Percentiles rank a stretch among this genome's conserved stretches.
Evolutionary conservation across 1,140 invertebrate species (phyloP).

Genomic region (Lasioglossum baleicum): DNA sequence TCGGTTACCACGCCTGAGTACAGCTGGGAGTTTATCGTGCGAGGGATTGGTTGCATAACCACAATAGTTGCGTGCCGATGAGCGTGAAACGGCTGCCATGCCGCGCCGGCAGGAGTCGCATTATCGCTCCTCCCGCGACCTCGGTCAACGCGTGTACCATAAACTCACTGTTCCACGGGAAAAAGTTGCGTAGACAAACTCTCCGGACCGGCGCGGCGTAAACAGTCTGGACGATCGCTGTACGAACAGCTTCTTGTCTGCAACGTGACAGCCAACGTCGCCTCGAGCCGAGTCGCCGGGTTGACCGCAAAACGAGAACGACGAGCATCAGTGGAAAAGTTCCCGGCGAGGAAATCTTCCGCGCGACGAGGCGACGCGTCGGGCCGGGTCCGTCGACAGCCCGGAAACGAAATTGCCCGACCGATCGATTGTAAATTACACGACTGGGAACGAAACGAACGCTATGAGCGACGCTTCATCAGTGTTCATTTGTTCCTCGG

Average conservation of each 20-base stretch:
- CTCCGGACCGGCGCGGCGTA: neutral
- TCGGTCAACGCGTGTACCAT: neutral
- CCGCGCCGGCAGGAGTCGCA: no score
- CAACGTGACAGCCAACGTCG: no score
- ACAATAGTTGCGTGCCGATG: neutral
- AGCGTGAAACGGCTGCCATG: neutral
- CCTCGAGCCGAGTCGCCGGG: neutral
- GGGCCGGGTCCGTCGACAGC: neutral
- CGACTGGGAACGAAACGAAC: no score
- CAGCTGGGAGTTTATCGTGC: slow-evolving; percentile 2
- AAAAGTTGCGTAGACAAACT: neutral
- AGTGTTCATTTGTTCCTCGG: no score
- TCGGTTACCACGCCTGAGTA: neutral
- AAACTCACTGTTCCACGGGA: neutral
- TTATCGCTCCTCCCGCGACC: slow-evolving; percentile 12
- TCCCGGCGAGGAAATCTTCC: slow-evolving; percentile 18
- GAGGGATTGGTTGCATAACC: neutral
- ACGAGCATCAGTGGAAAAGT: neutral
- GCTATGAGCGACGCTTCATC: no score
- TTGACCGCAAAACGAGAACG: neutral
- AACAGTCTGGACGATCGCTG: neutral
- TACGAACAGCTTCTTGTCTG: no score
- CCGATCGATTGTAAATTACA: neutral
- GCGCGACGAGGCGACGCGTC: neutral
- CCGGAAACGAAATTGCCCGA: neutral